Percentiles rank a stretch among this genome's conserved stretches.
These are phyloP conservation scores for Drosophila leontia DNA, from an alignment of 1,140 invertebrate species.

Conservation along the genomic window DNA sequence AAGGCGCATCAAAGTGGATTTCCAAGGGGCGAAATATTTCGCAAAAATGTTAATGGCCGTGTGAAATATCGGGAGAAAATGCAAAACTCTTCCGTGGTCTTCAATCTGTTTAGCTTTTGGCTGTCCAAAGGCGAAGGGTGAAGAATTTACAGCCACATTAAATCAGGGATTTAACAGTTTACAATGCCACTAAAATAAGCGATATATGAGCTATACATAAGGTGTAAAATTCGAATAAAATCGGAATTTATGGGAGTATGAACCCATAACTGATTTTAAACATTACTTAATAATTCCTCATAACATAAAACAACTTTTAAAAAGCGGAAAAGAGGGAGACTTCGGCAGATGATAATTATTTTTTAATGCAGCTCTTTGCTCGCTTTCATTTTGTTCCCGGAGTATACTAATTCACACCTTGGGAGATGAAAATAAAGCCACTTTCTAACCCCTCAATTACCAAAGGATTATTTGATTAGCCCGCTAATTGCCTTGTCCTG, in stretches of 20 bases:
- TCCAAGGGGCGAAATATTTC: conserved; percentile 43
- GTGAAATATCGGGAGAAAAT: conserved; percentile 51
- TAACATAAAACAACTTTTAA: no score
- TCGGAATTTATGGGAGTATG: background rate
- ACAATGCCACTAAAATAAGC: conserved; percentile 1
- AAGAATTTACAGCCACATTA: conserved; percentile 31
- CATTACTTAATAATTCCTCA: background rate
- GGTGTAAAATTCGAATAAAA: background rate
- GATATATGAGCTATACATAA: no score
- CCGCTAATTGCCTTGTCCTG: conserved; percentile 66
- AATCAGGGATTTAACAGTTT: conserved; percentile 35
- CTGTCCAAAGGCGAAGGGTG: conserved; percentile 15
- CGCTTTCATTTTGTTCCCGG: background rate
- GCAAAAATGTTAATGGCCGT: conserved; percentile 57
- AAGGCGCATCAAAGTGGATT: conserved; percentile 54
- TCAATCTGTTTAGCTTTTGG: conserved; percentile 36
- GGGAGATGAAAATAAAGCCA: conserved; percentile 2
- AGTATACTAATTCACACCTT: background rate
- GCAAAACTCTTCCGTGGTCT: conserved; percentile 34
- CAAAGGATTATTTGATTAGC: conserved; percentile 73
- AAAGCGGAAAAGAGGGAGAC: background rate
- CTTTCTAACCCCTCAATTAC: conserved; percentile 38
- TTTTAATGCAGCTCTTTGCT: background rate
- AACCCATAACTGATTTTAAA: background rate
- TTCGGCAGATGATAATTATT: background rate